These are phyloP conservation scores for Ellobium chinense DNA, from an alignment of 2,888 invertebrate species.

Conservation along the genomic window DNA sequence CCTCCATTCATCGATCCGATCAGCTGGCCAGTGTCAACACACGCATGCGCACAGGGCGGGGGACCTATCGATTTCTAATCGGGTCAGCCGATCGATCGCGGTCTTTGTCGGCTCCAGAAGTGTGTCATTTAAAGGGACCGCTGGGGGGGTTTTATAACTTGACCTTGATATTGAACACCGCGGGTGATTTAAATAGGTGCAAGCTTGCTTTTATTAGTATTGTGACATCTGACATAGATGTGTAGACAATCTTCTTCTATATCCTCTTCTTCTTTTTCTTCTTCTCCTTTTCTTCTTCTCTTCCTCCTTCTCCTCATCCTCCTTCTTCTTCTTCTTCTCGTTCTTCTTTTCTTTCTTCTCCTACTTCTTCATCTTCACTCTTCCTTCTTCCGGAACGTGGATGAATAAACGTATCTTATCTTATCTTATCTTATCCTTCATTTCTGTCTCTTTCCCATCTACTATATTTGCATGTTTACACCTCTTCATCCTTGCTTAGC, in stretches of 20 bases:
- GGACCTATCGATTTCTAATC: constrained; percentile 14
- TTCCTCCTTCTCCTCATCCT: not conserved
- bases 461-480: no score
- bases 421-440: no score
- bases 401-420: no score
- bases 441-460: no score
- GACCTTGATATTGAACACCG: no score
- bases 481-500: no score
- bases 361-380: not conserved
- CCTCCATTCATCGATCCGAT: constrained; percentile 21
- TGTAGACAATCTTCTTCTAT: not conserved
- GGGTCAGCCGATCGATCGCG: not conserved
- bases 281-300: not conserved
- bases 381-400: no score
- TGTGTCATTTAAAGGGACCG: constrained; percentile 32
- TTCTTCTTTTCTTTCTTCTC: not conserved
- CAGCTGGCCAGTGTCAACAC: constrained; percentile 22
- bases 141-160: not conserved
- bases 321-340: not conserved
- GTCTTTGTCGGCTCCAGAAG: not conserved
- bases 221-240: no score
- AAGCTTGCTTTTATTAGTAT: no score
- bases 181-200: no score
- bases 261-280: not conserved
- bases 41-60: constrained; percentile 8